phyloP scores from a whole-genome alignment of 2,797 vertebrate species.

The Jordanella pulchra region DNA sequence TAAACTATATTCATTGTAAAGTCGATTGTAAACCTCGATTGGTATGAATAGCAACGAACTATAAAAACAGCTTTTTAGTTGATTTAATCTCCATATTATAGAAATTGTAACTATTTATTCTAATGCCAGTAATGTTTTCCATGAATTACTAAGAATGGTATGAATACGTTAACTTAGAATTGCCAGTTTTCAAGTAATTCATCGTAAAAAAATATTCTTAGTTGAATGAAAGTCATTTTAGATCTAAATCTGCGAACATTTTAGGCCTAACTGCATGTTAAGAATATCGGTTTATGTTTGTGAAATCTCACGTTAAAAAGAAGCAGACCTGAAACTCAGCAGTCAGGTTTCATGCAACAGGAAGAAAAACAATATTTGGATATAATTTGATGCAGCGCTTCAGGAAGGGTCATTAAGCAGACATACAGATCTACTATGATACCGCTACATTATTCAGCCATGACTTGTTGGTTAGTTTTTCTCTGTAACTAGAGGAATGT shows the following conservation, averaged over 20 bases:
- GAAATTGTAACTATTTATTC: too few species aligned
- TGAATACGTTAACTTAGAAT: too few species aligned
- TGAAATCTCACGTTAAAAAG: not conserved
- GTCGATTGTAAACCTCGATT: too few species aligned
- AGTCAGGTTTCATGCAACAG: conserved; percentile 11
- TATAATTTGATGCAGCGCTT: conserved; percentile 31
- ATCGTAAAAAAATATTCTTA: too few species aligned
- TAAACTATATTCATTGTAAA: too few species aligned
- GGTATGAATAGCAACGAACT: too few species aligned
- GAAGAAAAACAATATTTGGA: conserved; percentile 16
- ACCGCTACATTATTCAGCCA: conserved; percentile 21
- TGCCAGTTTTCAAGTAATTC: too few species aligned
- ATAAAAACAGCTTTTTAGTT: too few species aligned
- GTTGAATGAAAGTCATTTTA: too few species aligned
- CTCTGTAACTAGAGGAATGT: conserved; percentile 39
- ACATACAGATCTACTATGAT: conserved; percentile 11
- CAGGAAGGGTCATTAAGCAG: conserved; percentile 5
- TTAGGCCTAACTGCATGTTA: not conserved
- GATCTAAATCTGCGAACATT: not conserved
- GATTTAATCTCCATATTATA: too few species aligned
- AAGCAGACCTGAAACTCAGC: conserved; percentile 17
- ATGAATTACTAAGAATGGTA: too few species aligned
- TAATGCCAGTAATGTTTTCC: too few species aligned
- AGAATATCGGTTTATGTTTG: not conserved
- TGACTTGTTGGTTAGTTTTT: conserved; percentile 45